Conservation (phyloP, 2,797 vertebrate genomes). For the Lepilemur septentrionalis region DNA sequence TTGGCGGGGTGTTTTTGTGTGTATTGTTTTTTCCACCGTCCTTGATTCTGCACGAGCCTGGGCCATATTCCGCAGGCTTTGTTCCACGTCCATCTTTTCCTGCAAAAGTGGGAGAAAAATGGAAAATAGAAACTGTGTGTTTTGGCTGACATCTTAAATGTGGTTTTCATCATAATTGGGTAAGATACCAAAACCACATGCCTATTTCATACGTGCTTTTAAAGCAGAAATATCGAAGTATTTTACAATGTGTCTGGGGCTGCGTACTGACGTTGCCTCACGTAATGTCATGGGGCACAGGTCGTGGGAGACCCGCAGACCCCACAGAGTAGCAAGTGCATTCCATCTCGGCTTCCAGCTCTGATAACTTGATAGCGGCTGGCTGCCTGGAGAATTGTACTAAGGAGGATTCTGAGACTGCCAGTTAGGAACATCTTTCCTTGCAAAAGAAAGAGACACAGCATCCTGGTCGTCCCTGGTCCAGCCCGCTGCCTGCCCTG, state of each 20-base stretch:
- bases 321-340: rapidly evolving
- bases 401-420: not conserved
- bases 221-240: not conserved
- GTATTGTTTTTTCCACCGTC: rapidly evolving
- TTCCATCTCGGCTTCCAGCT: rapidly evolving
- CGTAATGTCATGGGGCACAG: rapidly evolving
- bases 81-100: not conserved
- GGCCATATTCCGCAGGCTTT: rapidly evolving
- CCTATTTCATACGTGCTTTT: not conserved
- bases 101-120: not conserved
- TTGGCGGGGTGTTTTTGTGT: not conserved
- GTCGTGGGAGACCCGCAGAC: rapidly evolving
- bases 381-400: not conserved
- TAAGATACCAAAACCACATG: not conserved
- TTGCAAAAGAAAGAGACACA: not conserved
- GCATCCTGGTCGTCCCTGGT: rapidly evolving
- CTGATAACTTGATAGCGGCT: rapidly evolving
- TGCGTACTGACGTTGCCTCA: rapidly evolving
- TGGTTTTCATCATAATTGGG: not conserved
- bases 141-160: not conserved
- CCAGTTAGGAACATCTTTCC: not conserved
- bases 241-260: not conserved
- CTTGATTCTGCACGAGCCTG: not conserved
- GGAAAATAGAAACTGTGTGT: not conserved
- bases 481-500: rapidly evolving